Base-by-base conservation (phyloP, 2,888 invertebrate species). In the Strigamia transsilvanica region DNA sequence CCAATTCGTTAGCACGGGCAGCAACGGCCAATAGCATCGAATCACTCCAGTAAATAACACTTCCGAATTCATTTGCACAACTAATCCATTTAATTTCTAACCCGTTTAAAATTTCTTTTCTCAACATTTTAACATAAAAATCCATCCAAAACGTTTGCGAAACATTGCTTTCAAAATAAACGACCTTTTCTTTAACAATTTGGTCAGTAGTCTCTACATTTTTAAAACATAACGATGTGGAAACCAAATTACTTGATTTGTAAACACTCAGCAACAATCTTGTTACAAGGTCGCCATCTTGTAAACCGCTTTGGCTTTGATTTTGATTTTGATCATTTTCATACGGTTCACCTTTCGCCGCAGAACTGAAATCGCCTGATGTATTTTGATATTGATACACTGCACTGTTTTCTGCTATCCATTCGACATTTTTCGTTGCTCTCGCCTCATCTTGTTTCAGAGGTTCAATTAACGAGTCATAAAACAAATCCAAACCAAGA, bases 131-230 rank as follows among this genome's bases (percentile, higher is more conserved):
- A 73, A 73, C 73, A 13, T 73, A 73, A 73, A 73, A 32, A 73
- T 73, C 73, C 73, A 73, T 73, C 73, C 73, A 73, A 73, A 73
- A 73, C 5, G 73, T 32, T 73, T n/a, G 12, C 27, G 32, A 73
- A 73, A 73, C 73, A 32, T 3, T 32, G 27, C 73, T 73, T 73
- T 32, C 73, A 27, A 73, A 73, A 56, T 73, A 15, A 12, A 73
- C 73, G 13, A 1, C 7, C n/a, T 27, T 73, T 32, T 32, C 73
- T n/a, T 73, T 73, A 27, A 2, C 73, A 73, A 15, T 73, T 32
- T 32, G 9, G 2, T 32, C 15, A n/a, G 32, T 32, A 73, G 7
- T 15, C 27, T 27, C 73, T 0, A 32, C 9, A 12, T 32, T 73
- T 73, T 27, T 73, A 12, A 27, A 27, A 27, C 13, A 13, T 27